Percentiles rank a stretch among this genome's conserved stretches.
These are phyloP conservation scores for Lamellibrachia columna DNA, from an alignment of 2,888 invertebrate species.

Conservation along the genomic window DNA sequence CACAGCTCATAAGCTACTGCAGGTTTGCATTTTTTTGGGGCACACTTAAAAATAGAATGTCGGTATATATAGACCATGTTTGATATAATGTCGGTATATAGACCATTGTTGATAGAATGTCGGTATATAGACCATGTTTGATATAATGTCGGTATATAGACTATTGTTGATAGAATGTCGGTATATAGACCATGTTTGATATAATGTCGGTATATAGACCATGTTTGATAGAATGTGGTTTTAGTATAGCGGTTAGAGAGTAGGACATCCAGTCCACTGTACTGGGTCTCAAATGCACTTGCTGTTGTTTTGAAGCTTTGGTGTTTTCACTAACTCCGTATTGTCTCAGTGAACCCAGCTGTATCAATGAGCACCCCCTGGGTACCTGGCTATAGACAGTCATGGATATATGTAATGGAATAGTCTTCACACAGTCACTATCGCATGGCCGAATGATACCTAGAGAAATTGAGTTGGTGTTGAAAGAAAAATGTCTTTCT, in stretches of 20 bases:
- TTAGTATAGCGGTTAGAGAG: neutral
- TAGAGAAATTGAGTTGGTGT: no score
- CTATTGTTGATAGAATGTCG: neutral
- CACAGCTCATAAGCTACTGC: neutral
- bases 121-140: no score
- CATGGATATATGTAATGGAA: neutral
- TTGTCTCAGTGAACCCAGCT: neutral
- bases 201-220: neutral
- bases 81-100: no score
- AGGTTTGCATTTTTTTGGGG: neutral
- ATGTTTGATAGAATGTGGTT: neutral
- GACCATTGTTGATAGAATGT: no score
- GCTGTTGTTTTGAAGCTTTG: neutral
- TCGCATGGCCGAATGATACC: neutral
- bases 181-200: no score
- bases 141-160: no score
- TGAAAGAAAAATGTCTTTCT: neutral
- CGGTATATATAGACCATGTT: no score
- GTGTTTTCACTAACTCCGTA: neutral
- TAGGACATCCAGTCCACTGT: neutral
- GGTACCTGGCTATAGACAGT: neutral
- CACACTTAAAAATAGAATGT: neutral
- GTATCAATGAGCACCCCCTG: neutral
- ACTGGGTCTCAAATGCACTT: neutral
- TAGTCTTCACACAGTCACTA: neutral